A percentile compares a stretch with the other conserved stretches of the same genome.
Conservation (phyloP, 1,140 invertebrate genomes). For the Nasonia giraulti region DNA sequence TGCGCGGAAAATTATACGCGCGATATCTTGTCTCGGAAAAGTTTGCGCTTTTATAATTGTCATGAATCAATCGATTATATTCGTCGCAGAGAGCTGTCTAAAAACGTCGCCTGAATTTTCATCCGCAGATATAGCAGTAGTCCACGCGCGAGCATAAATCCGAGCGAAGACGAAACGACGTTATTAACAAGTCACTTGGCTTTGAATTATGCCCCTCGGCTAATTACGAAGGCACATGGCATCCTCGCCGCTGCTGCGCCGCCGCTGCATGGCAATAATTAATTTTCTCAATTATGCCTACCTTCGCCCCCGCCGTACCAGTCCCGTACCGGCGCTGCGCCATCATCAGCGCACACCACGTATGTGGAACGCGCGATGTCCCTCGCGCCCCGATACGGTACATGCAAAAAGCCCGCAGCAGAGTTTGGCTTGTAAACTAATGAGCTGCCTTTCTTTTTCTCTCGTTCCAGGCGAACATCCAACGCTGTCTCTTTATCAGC, state of each 20-base stretch:
- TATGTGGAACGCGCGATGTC: background rate
- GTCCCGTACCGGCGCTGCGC: background rate
- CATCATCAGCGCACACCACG: background rate
- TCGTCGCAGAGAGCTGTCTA: too few relatives aligned
- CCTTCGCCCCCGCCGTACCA: constrained; percentile 50
- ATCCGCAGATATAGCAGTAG: too few relatives aligned
- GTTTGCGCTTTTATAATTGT: background rate
- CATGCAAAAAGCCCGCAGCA: background rate
- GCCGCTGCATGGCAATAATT: constrained; percentile 67
- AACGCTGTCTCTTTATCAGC: constrained; percentile 41
- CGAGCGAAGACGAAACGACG: constrained; percentile 58
- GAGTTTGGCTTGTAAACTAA: constrained; percentile 14
- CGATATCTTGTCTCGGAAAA: constrained; percentile 2
- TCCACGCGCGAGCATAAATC: constrained; percentile 41
- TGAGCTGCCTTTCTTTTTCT: constrained; percentile 30
- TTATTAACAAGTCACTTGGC: constrained; percentile 69
- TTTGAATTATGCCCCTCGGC: constrained; percentile 70
- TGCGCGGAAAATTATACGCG: background rate
- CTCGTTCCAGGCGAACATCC: constrained; percentile 67
- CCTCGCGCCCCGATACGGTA: background rate
- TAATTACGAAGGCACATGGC: constrained; percentile 70
- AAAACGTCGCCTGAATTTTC: too few relatives aligned
- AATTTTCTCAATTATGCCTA: constrained; percentile 70
- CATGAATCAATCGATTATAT: background rate
- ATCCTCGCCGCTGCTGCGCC: constrained; percentile 56